Percentiles rank a stretch among this genome's conserved stretches.
phyloP scores from a whole-genome alignment of 1,140 invertebrate genomes.

The Fopius arisanus region DNA sequence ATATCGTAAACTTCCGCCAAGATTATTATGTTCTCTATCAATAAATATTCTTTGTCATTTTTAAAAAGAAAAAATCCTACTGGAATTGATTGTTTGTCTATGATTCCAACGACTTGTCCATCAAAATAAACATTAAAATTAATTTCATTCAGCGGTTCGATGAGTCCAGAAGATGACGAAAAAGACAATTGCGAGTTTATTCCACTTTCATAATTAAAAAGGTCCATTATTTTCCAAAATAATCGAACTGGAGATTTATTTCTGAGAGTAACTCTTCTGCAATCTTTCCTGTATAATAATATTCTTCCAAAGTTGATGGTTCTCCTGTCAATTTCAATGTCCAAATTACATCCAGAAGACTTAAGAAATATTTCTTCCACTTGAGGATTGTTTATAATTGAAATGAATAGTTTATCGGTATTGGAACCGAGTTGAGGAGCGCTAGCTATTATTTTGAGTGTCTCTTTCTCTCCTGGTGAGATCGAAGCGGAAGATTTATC shows the following conservation, averaged over 20 bases:
- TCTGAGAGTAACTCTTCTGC: conserved; percentile 30
- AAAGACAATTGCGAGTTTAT: conserved; percentile 39
- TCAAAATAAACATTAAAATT: conserved; percentile 42
- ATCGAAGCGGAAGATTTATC: conserved; percentile 34
- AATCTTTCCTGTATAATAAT: conserved; percentile 41
- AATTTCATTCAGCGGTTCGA: conserved; percentile 25
- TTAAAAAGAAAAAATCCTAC: conserved; percentile 44
- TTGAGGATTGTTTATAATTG: conserved; percentile 45
- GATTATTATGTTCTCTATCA: conserved; percentile 38
- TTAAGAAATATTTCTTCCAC: conserved; percentile 42
- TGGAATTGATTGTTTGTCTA: conserved; percentile 22
- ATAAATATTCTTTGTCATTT: conserved; percentile 38
- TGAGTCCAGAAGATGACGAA: conserved; percentile 25
- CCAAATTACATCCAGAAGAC: conserved; percentile 39
- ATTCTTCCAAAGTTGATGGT: conserved; percentile 42
- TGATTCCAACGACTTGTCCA: conserved; percentile 36
- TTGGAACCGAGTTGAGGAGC: conserved; percentile 37
- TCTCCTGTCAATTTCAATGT: conserved; percentile 44
- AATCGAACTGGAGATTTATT: conserved; percentile 39
- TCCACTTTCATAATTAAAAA: background rate
- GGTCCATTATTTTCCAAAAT: conserved; percentile 40
- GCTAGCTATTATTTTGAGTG: conserved; percentile 39
- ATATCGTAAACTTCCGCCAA: conserved; percentile 52
- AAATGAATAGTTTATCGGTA: conserved; percentile 38
- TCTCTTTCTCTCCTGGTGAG: conserved; percentile 27